phyloP scores from a whole-genome alignment of 35 echinoderm and acorn worm genomes.

The Hemicentrotus pulcherrimus region DNA sequence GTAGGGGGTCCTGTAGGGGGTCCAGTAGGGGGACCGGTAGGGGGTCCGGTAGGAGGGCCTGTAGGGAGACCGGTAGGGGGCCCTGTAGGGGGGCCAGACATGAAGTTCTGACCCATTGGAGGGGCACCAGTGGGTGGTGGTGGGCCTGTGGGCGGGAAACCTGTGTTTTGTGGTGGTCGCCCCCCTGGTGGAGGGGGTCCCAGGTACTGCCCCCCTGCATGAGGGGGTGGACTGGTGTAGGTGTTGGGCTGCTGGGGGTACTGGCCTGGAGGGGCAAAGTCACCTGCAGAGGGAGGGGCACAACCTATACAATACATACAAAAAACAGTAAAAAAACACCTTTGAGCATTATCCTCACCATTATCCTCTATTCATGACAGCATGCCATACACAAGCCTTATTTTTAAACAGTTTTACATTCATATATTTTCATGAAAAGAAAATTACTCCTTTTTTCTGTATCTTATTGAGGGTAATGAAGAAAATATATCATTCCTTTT shows the following conservation, averaged over 20 bases:
- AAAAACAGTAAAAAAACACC: background rate
- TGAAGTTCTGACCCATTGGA: conserved; percentile 38
- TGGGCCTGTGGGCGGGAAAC: conserved; percentile 49
- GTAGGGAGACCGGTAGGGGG: conserved; percentile 53
- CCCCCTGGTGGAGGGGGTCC: background rate
- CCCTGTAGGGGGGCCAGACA: conserved; percentile 50
- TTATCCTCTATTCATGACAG: background rate
- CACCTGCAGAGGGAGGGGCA: conserved; percentile 41
- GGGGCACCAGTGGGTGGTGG: conserved; percentile 53
- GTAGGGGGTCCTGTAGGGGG: conserved; percentile 52
- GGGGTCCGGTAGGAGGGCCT: conserved; percentile 44
- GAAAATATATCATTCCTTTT: too few relatives aligned
- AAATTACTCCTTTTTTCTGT: too few relatives aligned
- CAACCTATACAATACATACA: background rate
- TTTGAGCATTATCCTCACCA: background rate
- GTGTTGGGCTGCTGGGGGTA: background rate
- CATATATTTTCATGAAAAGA: too few relatives aligned
- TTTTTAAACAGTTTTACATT: too few relatives aligned
- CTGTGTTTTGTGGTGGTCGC: background rate
- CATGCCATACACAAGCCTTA: background rate
- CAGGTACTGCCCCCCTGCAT: conserved; percentile 33
- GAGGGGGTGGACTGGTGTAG: background rate
- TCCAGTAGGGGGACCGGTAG: conserved; percentile 46
- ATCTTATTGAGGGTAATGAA: too few relatives aligned
- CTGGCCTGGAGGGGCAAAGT: conserved; percentile 3